These are phyloP conservation scores for Alligator sinensis DNA, from an alignment of 2,113 vertebrate genomes.

Conservation along the genomic window DNA sequence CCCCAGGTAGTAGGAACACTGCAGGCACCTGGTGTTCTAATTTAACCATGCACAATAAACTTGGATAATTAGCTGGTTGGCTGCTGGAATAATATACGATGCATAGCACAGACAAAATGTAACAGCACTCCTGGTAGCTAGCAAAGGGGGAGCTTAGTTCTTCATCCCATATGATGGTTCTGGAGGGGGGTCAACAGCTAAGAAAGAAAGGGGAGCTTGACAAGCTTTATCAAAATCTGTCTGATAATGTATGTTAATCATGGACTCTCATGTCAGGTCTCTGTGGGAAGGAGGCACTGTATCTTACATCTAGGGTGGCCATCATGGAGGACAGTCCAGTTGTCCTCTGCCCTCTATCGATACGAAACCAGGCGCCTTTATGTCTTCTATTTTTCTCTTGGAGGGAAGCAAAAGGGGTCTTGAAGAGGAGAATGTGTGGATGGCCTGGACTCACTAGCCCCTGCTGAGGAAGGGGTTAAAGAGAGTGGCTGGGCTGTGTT, in stretches of 20 bases:
- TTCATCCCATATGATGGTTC: neutral
- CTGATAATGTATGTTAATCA: accelerated
- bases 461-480: no score
- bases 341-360: no score
- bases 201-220: neutral
- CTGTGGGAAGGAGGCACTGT: no score
- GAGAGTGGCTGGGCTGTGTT: no score
- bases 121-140: slow-evolving; percentile 26
- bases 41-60: slow-evolving; percentile 67
- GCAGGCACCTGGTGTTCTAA: slow-evolving; percentile 60
- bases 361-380: no score
- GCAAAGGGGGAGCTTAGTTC: neutral
- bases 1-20: slow-evolving; percentile 24
- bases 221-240: neutral
- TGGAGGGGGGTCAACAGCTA: neutral
- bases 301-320: no score
- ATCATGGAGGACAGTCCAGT: no score
- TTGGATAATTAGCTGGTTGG: slow-evolving; percentile 66
- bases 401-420: no score
- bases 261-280: no score
- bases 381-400: no score
- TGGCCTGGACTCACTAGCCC: no score
- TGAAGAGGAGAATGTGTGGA: no score
- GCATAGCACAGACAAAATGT: slow-evolving; percentile 49
- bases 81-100: slow-evolving; percentile 64